These are phyloP conservation scores for Sphaerophoria taeniata DNA, from an alignment of 2,888 invertebrate species.

Conservation along the genomic window DNA sequence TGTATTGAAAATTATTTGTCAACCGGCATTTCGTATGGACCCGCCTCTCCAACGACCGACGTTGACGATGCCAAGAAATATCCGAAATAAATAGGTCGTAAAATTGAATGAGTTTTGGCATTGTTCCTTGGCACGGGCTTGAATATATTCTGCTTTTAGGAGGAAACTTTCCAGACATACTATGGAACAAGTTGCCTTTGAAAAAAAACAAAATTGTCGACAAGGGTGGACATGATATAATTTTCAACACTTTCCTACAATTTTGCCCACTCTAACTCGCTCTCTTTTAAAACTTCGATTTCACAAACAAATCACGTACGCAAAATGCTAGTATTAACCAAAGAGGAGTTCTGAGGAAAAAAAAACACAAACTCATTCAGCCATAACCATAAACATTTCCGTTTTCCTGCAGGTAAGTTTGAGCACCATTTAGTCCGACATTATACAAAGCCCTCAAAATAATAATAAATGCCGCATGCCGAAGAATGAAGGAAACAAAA, in stretches of 20 bases:
- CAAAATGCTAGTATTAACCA: constrained; percentile 65
- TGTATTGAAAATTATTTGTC: background rate
- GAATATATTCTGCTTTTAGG: background rate
- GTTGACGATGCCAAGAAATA: background rate
- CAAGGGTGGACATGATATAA: too few relatives aligned
- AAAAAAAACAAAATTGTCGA: too few relatives aligned
- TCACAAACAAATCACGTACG: constrained; percentile 68
- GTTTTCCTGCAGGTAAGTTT: constrained; percentile 38
- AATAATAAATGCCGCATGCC: background rate
- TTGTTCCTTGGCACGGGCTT: constrained; percentile 38
- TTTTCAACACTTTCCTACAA: background rate
- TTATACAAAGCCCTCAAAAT: background rate
- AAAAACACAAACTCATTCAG: constrained; percentile 37
- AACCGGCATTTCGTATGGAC: background rate
- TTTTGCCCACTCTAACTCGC: background rate
- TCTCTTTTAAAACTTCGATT: constrained; percentile 27
- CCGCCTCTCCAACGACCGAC: background rate
- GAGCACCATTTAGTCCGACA: constrained; percentile 26
- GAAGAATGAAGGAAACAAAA: background rate
- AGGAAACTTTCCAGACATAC: background rate
- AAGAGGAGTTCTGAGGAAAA: constrained; percentile 30
- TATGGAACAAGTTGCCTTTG: background rate
- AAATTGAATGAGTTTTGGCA: constrained; percentile 56
- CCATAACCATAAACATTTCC: constrained; percentile 70
- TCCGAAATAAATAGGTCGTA: constrained; percentile 68